Conservation (phyloP, 2,888 invertebrate genomes). For the Melangyna quadrimaculata region DNA sequence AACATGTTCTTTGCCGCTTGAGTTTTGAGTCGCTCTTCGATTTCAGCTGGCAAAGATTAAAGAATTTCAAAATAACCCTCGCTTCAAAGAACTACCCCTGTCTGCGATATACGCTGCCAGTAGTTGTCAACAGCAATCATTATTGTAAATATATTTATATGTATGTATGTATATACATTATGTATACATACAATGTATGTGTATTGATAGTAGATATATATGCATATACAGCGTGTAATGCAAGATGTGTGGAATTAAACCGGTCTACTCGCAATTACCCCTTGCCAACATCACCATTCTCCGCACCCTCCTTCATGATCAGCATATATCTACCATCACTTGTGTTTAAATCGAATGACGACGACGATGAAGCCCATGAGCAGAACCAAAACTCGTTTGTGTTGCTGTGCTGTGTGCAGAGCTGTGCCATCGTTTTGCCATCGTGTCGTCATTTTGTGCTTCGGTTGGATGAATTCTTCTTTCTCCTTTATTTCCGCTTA, state of each 20-base stretch:
- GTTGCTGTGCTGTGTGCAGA: constrained; percentile 71
- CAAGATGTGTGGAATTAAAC: constrained; percentile 67
- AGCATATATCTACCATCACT: constrained; percentile 57
- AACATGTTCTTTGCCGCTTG: constrained; percentile 19
- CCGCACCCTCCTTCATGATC: constrained; percentile 50
- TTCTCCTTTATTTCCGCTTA: constrained; percentile 68
- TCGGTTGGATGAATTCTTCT: constrained; percentile 70
- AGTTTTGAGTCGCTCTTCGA: constrained; percentile 9
- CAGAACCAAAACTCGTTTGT: constrained; percentile 64
- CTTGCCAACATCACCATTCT: constrained; percentile 38
- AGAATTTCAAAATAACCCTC: constrained; percentile 36
- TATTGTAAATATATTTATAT: not conserved
- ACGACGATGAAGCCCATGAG: constrained; percentile 52
- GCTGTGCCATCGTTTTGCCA: constrained; percentile 50
- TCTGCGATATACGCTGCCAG: not conserved
- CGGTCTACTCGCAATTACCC: constrained; percentile 67
- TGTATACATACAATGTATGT: constrained; percentile 10
- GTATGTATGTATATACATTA: not conserved
- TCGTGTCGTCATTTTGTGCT: constrained; percentile 70
- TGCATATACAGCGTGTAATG: constrained; percentile 23
- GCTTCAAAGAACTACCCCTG: constrained; percentile 42
- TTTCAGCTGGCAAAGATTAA: constrained; percentile 60
- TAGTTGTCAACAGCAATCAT: constrained; percentile 41
- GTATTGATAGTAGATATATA: constrained; percentile 42
- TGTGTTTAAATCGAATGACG: constrained; percentile 51